Conservation (phyloP, 2,797 vertebrate genomes). For the Xyrichtys novacula region DNA sequence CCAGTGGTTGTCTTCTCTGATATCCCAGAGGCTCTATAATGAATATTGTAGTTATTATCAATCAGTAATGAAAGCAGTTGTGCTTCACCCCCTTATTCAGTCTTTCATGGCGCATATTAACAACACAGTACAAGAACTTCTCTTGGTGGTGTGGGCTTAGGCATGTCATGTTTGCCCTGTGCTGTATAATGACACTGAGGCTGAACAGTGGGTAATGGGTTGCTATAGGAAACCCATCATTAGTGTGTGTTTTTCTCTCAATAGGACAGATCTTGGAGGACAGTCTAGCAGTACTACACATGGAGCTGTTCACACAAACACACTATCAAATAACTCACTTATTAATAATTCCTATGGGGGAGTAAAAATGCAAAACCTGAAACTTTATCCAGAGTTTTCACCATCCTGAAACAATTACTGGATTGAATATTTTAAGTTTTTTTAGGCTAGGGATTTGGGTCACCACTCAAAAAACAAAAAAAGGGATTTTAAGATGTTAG, state of each 20-base stretch:
- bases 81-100: not conserved
- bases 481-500: too few relatives aligned
- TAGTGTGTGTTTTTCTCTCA: conserved; percentile 64
- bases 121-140: conserved; percentile 8
- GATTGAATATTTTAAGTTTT: too few relatives aligned
- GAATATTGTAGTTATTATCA: not conserved
- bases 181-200: conserved; percentile 41
- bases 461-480: too few relatives aligned
- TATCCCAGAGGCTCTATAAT: not conserved
- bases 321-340: conserved; percentile 11
- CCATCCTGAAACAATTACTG: not conserved
- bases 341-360: conserved; percentile 1
- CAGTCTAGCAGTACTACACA: conserved; percentile 27
- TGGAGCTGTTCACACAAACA: conserved; percentile 8
- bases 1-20: not conserved
- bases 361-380: not conserved
- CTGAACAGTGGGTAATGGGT: conserved; percentile 58
- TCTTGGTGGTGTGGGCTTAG: conserved; percentile 25
- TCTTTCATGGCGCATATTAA: not conserved
- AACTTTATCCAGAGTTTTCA: not conserved
- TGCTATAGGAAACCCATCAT: conserved; percentile 72
- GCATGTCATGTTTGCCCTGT: conserved; percentile 39
- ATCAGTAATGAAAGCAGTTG: not conserved
- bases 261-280: conserved; percentile 38
- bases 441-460: too few relatives aligned